These are phyloP conservation scores for Nephrocerus scutellatus DNA, from an alignment of 2,888 invertebrate genomes.

Conservation along the genomic window DNA sequence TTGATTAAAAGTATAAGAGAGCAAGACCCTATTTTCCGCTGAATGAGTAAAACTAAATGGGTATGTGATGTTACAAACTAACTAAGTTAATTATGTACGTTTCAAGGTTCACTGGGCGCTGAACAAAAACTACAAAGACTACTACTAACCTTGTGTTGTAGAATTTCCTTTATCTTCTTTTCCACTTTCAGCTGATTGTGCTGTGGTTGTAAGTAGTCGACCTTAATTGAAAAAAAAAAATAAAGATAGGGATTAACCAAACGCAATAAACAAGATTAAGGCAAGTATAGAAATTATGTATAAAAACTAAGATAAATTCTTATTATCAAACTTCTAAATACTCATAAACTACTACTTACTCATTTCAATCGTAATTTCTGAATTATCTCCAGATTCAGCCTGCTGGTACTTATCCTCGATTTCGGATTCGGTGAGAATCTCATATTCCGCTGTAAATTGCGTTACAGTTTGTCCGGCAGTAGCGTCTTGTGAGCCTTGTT, in stretches of 20 bases:
- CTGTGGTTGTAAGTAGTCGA: constrained; percentile 39
- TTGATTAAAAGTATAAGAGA: background rate
- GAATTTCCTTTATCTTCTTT: constrained; percentile 20
- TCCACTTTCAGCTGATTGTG: constrained; percentile 31
- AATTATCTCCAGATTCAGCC: constrained; percentile 35
- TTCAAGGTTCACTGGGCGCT: too few species aligned
- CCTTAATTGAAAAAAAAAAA: constrained; percentile 28
- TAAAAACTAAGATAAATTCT: too few species aligned
- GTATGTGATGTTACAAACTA: background rate
- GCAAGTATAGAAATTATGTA: too few species aligned
- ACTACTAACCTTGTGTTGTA: constrained; percentile 16
- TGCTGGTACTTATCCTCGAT: constrained; percentile 42
- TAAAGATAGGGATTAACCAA: too few species aligned
- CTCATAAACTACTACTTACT: constrained; percentile 26
- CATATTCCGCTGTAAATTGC: constrained; percentile 46
- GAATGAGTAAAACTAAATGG: background rate
- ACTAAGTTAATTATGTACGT: background rate
- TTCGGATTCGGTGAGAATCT: constrained; percentile 46
- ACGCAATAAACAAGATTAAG: too few species aligned
- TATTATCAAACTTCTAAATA: background rate
- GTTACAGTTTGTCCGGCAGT: constrained; percentile 39
- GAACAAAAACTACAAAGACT: too few species aligned
- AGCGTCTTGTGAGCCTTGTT: constrained; percentile 41
- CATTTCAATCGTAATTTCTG: constrained; percentile 46
- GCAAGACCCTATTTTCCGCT: too few species aligned